Base-by-base conservation (phyloP, 2,888 invertebrate species). In the Seira musarum region DNA sequence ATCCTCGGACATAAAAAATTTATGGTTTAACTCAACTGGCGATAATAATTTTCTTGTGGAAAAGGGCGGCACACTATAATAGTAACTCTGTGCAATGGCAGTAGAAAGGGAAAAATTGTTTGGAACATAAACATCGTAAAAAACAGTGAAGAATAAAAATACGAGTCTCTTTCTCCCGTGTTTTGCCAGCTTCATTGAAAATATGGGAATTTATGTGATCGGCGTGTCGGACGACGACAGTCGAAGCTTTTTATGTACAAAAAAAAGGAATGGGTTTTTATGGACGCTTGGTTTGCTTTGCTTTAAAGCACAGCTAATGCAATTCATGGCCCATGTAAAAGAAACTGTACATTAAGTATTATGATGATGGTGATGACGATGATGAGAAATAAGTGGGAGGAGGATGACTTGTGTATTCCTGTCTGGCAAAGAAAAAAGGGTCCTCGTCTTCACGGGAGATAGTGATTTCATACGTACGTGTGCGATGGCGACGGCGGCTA, bases 321-420 rank as follows among this genome's bases (percentile, higher is more conserved):
- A 60, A 60, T 60, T 60, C n/a, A 60, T 60, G 60, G 13, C 3
- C 2, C 60, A 60, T 60, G 60, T 19, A 15, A 68, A 67, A 19
- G 35, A 69, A 60, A 60, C 22, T 64, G 30, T 30, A 49, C 35
- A 73, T 65, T 73, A 66, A 46, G 21, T 35, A 67, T 66, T 46
- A 72, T 49, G 19, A 61, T 30, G 30, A 72, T 49, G 19, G 35
- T 30, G 30, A 30, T 30, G 30, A 30, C 30, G 30, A 30, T 40
- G 46, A 40, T 40, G 35, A 63, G 30, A 25, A 61, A 40, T 17
- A 63, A 40, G 15, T 63, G 19, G 65, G 46, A 72, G 66, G 74
- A 67, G 21, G 63, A 75, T 75, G 74, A 74, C 67, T 74, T 67
- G 53, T 49, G 65, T 75, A 22, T 61, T 61, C 67, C 53, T 79